Percentiles rank a stretch among this genome's conserved stretches.
These are phyloP conservation scores for Nycticebus coucang DNA, from an alignment of 2,113 vertebrate genomes.

Conservation along the genomic window DNA sequence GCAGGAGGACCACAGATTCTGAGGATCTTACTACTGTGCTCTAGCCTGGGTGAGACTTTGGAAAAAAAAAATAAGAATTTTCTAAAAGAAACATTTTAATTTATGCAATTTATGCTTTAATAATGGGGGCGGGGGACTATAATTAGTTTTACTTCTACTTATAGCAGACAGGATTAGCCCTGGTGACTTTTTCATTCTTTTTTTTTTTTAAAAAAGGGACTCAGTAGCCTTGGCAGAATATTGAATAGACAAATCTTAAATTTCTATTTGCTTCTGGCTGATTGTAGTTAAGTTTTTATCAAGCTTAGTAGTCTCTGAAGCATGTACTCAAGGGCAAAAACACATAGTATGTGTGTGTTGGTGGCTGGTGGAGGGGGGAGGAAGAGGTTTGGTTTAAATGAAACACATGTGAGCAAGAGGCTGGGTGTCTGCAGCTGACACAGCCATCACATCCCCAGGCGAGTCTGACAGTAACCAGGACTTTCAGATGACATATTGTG, in stretches of 20 bases:
- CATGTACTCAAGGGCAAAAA: background rate
- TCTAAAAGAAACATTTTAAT: conserved; percentile 16
- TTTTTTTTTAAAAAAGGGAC: conserved; percentile 11
- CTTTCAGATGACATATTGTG: background rate
- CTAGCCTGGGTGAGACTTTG: too few relatives aligned
- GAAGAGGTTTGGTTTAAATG: background rate
- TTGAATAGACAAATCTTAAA: conserved; percentile 1
- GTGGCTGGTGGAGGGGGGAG: background rate
- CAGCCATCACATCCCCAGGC: background rate
- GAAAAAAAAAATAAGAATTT: background rate
- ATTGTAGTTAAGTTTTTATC: background rate
- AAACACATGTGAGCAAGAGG: conserved; percentile 42
- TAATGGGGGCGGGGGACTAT: background rate
- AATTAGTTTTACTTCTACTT: conserved; percentile 9
- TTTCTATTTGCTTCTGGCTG: background rate
- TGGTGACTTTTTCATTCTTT: background rate
- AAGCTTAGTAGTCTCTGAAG: conserved; percentile 6
- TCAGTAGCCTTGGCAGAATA: background rate
- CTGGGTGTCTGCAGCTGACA: background rate
- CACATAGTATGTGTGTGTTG: background rate
- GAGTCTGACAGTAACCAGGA: background rate
- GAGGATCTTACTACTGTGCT: too few relatives aligned
- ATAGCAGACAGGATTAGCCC: background rate
- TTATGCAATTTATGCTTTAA: conserved; percentile 17
- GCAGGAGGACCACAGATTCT: too few relatives aligned